phyloP scores from a whole-genome alignment of 2,113 vertebrate genomes.

The Hymenochirus boettgeri region DNA sequence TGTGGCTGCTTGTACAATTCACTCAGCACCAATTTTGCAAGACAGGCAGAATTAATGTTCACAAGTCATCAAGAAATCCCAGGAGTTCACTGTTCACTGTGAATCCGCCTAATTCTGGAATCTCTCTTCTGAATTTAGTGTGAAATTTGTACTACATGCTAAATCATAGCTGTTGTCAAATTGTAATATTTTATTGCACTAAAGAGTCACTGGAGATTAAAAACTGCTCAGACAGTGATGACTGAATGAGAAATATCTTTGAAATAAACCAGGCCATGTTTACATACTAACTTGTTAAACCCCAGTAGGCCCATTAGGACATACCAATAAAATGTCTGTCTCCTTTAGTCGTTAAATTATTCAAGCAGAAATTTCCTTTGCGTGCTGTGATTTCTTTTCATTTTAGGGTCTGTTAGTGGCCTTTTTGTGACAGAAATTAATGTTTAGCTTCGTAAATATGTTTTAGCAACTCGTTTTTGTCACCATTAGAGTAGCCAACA shows the following conservation, averaged over 20 bases:
- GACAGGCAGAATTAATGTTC: slow-evolving; percentile 27
- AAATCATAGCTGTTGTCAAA: slow-evolving; percentile 6
- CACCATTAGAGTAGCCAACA: too few relatives aligned
- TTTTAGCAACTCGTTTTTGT: too few relatives aligned
- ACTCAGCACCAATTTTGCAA: slow-evolving; percentile 30
- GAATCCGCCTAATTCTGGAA: slow-evolving; percentile 27
- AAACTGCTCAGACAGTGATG: slow-evolving; percentile 23
- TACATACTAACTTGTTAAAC: slow-evolving; percentile 20
- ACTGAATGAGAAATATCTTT: slow-evolving; percentile 21
- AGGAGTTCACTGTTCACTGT: slow-evolving; percentile 28
- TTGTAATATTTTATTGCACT: slow-evolving; percentile 27
- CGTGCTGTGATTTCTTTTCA: not conserved
- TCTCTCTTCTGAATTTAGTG: slow-evolving; percentile 16
- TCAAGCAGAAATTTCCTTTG: slow-evolving; percentile 4
- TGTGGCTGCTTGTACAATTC: slow-evolving; percentile 22
- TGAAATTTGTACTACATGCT: slow-evolving; percentile 1
- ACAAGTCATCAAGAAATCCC: slow-evolving; percentile 26
- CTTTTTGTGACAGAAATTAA: too few relatives aligned
- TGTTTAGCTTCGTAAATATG: too few relatives aligned
- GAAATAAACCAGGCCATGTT: slow-evolving; percentile 29
- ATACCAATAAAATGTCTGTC: slow-evolving; percentile 1
- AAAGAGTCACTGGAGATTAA: slow-evolving; percentile 14
- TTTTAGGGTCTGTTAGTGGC: too few relatives aligned
- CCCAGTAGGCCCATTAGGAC: slow-evolving; percentile 15
- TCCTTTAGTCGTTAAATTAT: not conserved